A percentile compares a stretch with the other conserved stretches of the same genome.
These are phyloP conservation scores for Thaleichthys pacificus DNA, from an alignment of 2,797 vertebrate species.

Conservation along the genomic window DNA sequence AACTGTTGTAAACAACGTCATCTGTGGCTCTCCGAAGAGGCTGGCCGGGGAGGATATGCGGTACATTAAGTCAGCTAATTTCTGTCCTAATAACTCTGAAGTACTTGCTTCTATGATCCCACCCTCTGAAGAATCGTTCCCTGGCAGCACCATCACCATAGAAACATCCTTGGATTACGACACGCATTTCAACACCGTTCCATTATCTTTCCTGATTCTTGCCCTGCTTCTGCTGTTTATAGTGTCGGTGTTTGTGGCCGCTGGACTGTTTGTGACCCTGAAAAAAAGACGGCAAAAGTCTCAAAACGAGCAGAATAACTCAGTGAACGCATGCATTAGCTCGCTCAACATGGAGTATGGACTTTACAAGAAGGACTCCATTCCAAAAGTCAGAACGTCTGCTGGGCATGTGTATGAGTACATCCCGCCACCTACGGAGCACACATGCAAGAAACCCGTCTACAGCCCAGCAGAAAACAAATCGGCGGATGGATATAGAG, in stretches of 20 bases:
- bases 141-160: constrained; percentile 82
- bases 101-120: constrained; percentile 81
- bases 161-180: constrained; percentile 82
- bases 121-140: constrained; percentile 82
- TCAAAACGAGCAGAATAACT: constrained; percentile 86
- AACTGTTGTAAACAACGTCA: constrained; percentile 90
- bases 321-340: constrained; percentile 90
- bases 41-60: constrained; percentile 91
- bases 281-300: constrained; percentile 89
- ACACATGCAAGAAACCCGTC: constrained; percentile 81
- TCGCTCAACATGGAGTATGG: constrained; percentile 97
- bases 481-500: constrained; percentile 85
- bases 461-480: constrained; percentile 83
- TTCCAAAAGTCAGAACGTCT: constrained; percentile 88
- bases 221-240: constrained; percentile 93
- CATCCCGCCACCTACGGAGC: constrained; percentile 86
- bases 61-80: constrained; percentile 81
- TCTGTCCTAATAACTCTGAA: constrained; percentile 91
- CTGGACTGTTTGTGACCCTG: constrained; percentile 89
- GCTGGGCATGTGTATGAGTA: constrained; percentile 95
- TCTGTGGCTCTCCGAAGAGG: constrained; percentile 90
- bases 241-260: constrained; percentile 91
- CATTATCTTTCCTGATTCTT: constrained; percentile 93
- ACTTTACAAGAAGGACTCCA: constrained; percentile 83
- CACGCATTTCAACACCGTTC: constrained; percentile 78